Conservation (phyloP, 2,113 vertebrate genomes). For the Emydocephalus ijimae region DNA sequence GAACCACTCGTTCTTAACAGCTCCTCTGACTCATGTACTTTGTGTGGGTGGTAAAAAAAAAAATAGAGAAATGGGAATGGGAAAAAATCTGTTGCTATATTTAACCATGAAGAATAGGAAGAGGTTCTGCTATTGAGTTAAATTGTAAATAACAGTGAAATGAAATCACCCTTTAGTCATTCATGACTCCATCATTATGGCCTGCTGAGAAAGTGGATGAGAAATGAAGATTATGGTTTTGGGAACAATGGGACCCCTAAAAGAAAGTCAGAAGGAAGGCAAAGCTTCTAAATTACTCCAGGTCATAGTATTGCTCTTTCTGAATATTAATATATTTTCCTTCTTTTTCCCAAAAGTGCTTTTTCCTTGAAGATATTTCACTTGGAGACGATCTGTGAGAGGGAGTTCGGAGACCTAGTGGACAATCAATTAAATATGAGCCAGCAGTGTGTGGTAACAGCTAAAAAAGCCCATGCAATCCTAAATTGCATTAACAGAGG, state of each 20-base stretch:
- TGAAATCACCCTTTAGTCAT: conserved; percentile 63
- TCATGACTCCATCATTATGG: conserved; percentile 49
- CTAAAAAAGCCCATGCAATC: background rate
- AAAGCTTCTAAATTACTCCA: conserved; percentile 12
- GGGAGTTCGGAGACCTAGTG: background rate
- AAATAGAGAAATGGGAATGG: conserved; percentile 61
- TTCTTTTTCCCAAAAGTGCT: background rate
- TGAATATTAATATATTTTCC: background rate
- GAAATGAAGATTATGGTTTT: conserved; percentile 36
- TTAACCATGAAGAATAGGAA: conserved; percentile 71
- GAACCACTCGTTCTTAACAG: conserved; percentile 40
- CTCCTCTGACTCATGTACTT: conserved; percentile 63
- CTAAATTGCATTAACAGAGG: background rate
- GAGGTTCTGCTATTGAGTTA: conserved; percentile 53
- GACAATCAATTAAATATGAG: background rate
- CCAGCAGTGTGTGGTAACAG: background rate
- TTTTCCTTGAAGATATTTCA: background rate
- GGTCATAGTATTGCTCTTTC: background rate
- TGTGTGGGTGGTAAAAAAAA: conserved; percentile 65
- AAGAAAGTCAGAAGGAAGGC: background rate
- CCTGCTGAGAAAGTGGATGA: conserved; percentile 44
- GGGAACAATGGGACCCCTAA: conserved; percentile 34
- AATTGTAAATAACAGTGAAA: conserved; percentile 64
- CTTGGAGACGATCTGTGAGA: background rate
- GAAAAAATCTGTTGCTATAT: conserved; percentile 75